Base-by-base conservation (phyloP, 2,113 vertebrate species). In the Petrocephalus microphthalmus region DNA sequence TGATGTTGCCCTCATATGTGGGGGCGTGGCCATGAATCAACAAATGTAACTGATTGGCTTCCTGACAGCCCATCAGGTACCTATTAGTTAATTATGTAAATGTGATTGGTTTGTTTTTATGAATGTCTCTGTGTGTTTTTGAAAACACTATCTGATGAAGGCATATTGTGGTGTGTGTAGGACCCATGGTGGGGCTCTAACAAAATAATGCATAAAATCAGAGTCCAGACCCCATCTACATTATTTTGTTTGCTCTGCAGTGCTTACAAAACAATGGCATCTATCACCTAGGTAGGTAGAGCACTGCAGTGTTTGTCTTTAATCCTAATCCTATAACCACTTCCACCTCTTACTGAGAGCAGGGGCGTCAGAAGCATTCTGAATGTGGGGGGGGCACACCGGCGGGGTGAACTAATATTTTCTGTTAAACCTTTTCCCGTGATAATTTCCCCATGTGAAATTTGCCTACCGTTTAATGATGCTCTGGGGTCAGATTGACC, bases 221-320 rank as follows among this genome's bases (percentile, higher is more conserved):
- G 8, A 25, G 60, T 22, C 78, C 45, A 17, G 22, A 64, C 29
- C 85, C 87, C 87, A 86, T 88, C 83, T 87, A 52, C 89, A 56
- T 71, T 89, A 52, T 25, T 71, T 67, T 13, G 60, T 29, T 67
- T 67, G n/a, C 60, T 29, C 60, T 67, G 60, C 60, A 67, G 25
- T 67, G 25, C 51, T 84, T 19, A 29, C 60, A 67, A 29, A 10
- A 2, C 10, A 3, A 29, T 67, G 60, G 25, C 1, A 13, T 67
- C 25, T 29, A 67, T 67, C 60, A 67, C 29, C 60, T 67, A n/a
- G 29, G 60, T 29, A 67, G 25, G 60, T 10, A 22, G 88, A 92
- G 88, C 13, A 3, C 3, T 1, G 0, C 37, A 49, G 81, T 6
- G 22, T 47, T 45, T 20, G 17, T 19, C 20, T 64, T 64, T 64